Evolutionary conservation across 2,888 invertebrate species (phyloP), one percentile per base, ranked within the genome.

Genomic region (Piscicola geometra): DNA sequence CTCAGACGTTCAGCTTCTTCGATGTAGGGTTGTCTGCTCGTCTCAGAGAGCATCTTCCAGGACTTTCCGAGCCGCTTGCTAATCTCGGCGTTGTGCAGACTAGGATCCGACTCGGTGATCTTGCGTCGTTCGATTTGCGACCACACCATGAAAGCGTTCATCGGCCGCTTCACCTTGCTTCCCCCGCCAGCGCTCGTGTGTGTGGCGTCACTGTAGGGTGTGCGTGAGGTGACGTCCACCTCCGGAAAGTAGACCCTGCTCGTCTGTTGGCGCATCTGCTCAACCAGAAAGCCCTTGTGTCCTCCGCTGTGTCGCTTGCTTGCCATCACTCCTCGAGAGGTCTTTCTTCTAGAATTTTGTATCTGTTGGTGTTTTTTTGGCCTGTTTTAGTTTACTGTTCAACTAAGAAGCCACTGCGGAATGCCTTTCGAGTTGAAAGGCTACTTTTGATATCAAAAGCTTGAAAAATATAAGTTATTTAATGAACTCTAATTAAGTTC

Each of bases 171-270:
- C 25, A 73, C 73, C 33, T 73, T 73, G n/a, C n/a, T n/a, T 85
- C 93, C 94, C 64, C 95, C 93, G 87, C 94, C 93, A 88, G 97
- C 97, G 88, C 97, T 96, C 81, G 87, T 87, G 80, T 87, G 86
- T n/a, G 97, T 97, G 79, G 97, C 97, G 89, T 97, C 97, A 84
- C 95, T 93, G 88, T 97, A 97, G 78, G 97, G 97, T 78, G 96
- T 97, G 75, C 90, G 89, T 47, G 95, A 94, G 86, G 92, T 91
- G 87, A 92, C 91, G 88, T 92, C 91, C 86, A 96, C 92, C 25
- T 69, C 74, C 25, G 76, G 76, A 50, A 76, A 76, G n/a, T n/a
- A 28, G 18, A 72, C 47, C 50, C 50, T 47, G 9, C 50, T 47
- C 50, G 50, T 9, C 50, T 47, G 50, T n/a, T n/a, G n/a, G n/a